These are phyloP conservation scores for Pao palembangensis DNA, from an alignment of 2,113 vertebrate species.

Conservation along the genomic window DNA sequence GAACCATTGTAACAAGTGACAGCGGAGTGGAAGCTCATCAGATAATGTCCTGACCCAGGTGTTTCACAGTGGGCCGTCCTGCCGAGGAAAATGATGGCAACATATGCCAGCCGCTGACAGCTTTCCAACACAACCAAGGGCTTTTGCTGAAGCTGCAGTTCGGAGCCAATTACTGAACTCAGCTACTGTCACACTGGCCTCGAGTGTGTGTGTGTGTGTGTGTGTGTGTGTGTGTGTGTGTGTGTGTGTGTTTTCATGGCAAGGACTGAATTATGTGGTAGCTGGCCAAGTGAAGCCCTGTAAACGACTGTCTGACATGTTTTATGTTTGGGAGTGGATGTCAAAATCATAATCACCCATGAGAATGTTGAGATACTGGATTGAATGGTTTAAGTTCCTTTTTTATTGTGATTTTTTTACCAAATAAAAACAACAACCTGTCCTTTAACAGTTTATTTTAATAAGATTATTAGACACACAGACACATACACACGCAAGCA, in stretches of 20 bases:
- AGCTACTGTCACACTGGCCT: conserved; percentile 44
- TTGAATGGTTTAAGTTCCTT: too few relatives aligned
- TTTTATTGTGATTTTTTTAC: too few relatives aligned
- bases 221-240: conserved; percentile 13
- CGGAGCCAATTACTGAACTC: conserved; percentile 62
- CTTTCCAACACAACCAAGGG: conserved; percentile 36
- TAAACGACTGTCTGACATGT: not conserved
- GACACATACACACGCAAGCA: too few relatives aligned
- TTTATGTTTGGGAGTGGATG: not conserved
- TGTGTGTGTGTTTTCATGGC: not conserved
- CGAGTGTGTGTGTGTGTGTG: not conserved
- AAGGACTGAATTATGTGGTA: not conserved
- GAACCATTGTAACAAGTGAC: conserved; percentile 41
- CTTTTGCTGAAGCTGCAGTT: conserved; percentile 64
- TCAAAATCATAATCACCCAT: not conserved
- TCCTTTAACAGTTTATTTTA: too few relatives aligned
- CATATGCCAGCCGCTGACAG: conserved; percentile 46
- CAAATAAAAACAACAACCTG: too few relatives aligned
- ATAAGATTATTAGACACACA: too few relatives aligned
- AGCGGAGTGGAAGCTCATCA: conserved; percentile 17
- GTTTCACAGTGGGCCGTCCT: conserved; percentile 38
- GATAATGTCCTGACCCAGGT: conserved; percentile 41
- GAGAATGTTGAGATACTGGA: not conserved
- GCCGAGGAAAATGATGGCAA: conserved; percentile 38
- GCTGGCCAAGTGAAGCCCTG: not conserved